Base-by-base conservation (phyloP, 2,113 vertebrate species). In the Chionis minor region DNA sequence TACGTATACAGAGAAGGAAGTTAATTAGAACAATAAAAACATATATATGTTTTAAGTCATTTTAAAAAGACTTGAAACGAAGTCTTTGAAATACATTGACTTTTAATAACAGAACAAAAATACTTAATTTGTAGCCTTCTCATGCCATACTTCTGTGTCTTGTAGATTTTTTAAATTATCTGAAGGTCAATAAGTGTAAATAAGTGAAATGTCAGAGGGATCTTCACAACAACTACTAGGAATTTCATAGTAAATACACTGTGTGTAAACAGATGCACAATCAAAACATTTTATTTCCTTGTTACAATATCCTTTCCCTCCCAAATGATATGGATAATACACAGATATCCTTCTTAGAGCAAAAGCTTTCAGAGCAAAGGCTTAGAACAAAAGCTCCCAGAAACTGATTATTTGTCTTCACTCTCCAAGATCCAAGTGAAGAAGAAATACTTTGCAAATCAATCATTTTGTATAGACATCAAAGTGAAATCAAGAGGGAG, bases 401-500 rank as follows among this genome's bases (percentile, higher is more conserved):
- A 61, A 15, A 35, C 16, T 49, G 45, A 54, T 73, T 54, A 44
- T 44, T 81, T 91, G 35, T 94, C 89, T 90, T 92, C 70, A 51
- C 12, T 95, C 65, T 92, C 23, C 44, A 58, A 88, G 73, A 62
- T 72, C 45, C 69, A 97, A 10, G n/a, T 89, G 62, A 73, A 95
- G 92, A 96, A 97, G 70, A 94, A 97, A 95, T 87, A 88, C 67
- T 94, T 87, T 40, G 23, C 23, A 96, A 81, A 71, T 91, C 83
- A 90, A 92, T 97, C 65, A 73, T 84, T 90, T 91, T 67, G 19
- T 86, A 9, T 9, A 62, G 78, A 92, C 47, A 89, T 61, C 89
- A 52, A 81, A 90, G 56, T 62, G 65, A 92, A 96, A 83, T 72
- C 54, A 95, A 88, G 89, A 94, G 38, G 22, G 49, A 80, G 65